Conservation (phyloP, 2,113 vertebrate species). For the Scolopax mira region DNA sequence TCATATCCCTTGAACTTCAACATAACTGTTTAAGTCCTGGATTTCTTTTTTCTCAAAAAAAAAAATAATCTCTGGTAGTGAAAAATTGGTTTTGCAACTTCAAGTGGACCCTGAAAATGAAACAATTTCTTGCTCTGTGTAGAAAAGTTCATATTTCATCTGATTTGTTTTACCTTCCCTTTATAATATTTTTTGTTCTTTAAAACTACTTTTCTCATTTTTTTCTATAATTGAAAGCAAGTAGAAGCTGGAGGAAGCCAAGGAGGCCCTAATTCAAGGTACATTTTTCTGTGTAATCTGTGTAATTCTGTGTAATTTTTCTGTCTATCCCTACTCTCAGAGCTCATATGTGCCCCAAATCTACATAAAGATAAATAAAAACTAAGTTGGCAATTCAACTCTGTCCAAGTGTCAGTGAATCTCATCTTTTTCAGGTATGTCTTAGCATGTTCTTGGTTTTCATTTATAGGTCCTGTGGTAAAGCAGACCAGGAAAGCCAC, state of each 20-base stretch:
- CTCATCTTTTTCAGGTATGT: not conserved
- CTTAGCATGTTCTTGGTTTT: not conserved
- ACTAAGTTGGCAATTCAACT: not conserved
- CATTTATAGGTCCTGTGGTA: not conserved
- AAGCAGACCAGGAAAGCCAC: not conserved
- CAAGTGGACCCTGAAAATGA: not conserved
- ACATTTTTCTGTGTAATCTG: not conserved
- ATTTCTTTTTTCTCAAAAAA: not conserved
- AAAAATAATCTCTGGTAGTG: not conserved
- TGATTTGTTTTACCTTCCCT: not conserved
- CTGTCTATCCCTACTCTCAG: not conserved
- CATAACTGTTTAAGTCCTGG: not conserved
- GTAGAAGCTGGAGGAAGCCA: not conserved
- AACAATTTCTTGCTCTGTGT: not conserved
- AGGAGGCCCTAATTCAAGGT: not conserved
- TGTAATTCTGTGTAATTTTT: too few relatives aligned
- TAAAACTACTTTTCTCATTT: not conserved
- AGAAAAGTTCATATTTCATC: not conserved
- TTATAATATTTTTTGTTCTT: not conserved
- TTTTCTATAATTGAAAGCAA: not conserved
- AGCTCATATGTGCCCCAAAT: not conserved
- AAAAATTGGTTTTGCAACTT: not conserved
- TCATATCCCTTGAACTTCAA: not conserved
- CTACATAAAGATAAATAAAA: not conserved
- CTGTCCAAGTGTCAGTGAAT: not conserved